These are phyloP conservation scores for Tetanocera ferruginea DNA, from an alignment of 2,888 invertebrate species.

Conservation along the genomic window DNA sequence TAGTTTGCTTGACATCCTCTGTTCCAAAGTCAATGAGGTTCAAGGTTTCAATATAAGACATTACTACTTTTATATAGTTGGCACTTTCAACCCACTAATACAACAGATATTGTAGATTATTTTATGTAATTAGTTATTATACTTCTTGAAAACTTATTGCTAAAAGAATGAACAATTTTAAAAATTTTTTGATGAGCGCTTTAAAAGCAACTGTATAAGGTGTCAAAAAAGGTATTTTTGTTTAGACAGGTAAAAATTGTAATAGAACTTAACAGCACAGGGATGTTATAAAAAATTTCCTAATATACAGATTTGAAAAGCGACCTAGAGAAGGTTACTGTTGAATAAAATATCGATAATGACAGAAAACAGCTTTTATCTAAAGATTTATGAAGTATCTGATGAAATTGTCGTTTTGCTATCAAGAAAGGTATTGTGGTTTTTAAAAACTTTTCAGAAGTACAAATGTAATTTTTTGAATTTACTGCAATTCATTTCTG, in stretches of 20 bases:
- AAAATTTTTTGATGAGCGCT: conserved; percentile 13
- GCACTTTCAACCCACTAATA: neutral
- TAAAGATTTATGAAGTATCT: too few relatives aligned
- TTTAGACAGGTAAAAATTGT: conserved; percentile 2
- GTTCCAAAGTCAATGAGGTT: conserved; percentile 55
- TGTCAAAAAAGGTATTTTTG: conserved; percentile 35
- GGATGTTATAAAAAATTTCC: too few relatives aligned
- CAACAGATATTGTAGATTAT: neutral
- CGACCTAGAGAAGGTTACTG: too few relatives aligned
- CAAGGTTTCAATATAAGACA: conserved; percentile 42
- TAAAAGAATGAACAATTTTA: neutral
- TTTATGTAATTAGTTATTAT: neutral
- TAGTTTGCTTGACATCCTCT: conserved; percentile 44
- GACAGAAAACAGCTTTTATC: too few relatives aligned
- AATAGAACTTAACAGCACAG: too few relatives aligned
- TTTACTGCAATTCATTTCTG: too few relatives aligned
- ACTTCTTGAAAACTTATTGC: neutral
- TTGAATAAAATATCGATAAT: too few relatives aligned
- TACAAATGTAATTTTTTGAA: too few relatives aligned
- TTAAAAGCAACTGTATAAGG: conserved; percentile 43
- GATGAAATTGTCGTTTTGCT: too few relatives aligned
- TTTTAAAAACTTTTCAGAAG: too few relatives aligned
- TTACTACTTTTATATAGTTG: conserved; percentile 1
- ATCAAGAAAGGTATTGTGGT: too few relatives aligned
- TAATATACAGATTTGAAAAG: too few relatives aligned